A percentile compares a stretch with the other conserved stretches of the same genome.
Evolutionary conservation across 2,113 vertebrate genomes (phyloP).

Genomic region (Genyomyrus donnyi): DNA sequence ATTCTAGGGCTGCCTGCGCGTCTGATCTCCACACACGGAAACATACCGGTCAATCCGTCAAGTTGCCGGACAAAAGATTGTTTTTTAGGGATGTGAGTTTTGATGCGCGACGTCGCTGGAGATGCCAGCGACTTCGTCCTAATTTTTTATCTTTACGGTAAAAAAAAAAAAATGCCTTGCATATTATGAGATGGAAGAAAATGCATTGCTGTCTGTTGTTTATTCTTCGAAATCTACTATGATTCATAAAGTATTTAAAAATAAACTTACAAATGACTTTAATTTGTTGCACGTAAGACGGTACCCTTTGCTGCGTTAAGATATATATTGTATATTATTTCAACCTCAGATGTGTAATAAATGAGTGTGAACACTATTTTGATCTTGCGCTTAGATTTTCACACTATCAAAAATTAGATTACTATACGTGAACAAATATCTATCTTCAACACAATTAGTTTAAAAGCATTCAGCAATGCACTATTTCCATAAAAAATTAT

Average conservation of each 20-base stretch:
- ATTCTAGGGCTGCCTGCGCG: not conserved
- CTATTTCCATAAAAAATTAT: not conserved
- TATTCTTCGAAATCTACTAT: not conserved
- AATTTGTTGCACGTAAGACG: not conserved
- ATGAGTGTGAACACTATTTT: not conserved
- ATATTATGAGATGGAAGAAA: not conserved
- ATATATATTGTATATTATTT: not conserved
- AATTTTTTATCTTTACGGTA: not conserved
- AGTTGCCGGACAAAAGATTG: not conserved
- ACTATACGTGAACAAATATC: not conserved
- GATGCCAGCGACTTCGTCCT: not conserved
- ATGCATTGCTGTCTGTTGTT: not conserved
- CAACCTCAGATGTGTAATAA: not conserved
- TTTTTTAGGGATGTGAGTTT: not conserved
- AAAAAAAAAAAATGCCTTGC: not conserved
- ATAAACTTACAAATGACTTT: not conserved
- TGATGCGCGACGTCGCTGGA: not conserved
- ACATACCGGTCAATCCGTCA: not conserved
- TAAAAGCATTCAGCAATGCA: not conserved
- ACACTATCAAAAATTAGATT: not conserved
- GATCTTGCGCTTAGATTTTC: not conserved
- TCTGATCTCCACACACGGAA: not conserved
- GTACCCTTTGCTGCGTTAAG: not conserved
- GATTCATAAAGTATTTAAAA: not conserved
- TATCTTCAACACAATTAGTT: not conserved